These are phyloP conservation scores for Holothuria leucospilota DNA, from an alignment of 53 echinoderm and acorn worm genomes.

Conservation along the genomic window DNA sequence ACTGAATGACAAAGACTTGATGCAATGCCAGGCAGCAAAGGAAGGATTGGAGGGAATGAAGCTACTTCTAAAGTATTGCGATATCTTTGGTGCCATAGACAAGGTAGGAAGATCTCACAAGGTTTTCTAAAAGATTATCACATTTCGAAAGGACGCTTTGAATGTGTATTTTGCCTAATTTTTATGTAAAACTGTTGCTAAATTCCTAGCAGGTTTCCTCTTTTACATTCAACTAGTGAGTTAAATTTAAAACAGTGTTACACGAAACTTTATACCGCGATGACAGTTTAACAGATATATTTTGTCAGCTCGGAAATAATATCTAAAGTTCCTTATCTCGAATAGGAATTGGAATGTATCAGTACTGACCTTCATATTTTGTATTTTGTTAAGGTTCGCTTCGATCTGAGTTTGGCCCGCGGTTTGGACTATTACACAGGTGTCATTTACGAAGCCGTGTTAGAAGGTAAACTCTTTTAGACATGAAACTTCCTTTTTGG, in stretches of 20 bases:
- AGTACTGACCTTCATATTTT: neutral
- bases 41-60: conserved; percentile 86
- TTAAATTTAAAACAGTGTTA: too few relatives aligned
- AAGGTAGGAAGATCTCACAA: conserved; percentile 35
- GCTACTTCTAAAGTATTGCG: conserved; percentile 82
- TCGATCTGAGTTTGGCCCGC: conserved; percentile 94
- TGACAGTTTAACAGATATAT: too few relatives aligned
- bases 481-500: neutral
- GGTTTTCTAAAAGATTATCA: conserved; percentile 18
- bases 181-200: too few relatives aligned
- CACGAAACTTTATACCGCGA: too few relatives aligned
- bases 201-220: too few relatives aligned
- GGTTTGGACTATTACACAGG: conserved; percentile 98
- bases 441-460: conserved; percentile 90
- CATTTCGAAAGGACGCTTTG: conserved; percentile 41
- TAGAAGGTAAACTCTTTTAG: conserved; percentile 68
- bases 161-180: too few relatives aligned
- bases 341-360: too few relatives aligned
- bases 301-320: too few relatives aligned
- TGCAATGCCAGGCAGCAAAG: conserved; percentile 69
- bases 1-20: conserved; percentile 65
- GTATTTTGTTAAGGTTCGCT: conserved; percentile 69
- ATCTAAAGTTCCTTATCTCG: too few relatives aligned
- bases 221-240: too few relatives aligned
- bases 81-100: conserved; percentile 83